Percentiles rank a stretch among this genome's conserved stretches.
Conservation (phyloP, 2,888 invertebrate genomes). For the Rosalia funebris region DNA sequence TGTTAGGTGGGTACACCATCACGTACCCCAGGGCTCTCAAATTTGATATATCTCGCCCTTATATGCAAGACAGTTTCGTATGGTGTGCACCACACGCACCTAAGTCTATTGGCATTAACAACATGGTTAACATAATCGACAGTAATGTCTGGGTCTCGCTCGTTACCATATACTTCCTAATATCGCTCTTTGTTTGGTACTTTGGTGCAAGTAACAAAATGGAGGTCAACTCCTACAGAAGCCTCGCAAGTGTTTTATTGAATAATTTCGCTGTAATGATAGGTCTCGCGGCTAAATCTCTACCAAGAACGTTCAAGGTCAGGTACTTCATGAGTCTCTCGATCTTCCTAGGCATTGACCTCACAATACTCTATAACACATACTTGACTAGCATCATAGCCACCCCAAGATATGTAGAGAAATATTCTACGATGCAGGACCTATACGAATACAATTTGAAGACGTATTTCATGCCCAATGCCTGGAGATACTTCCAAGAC, state of each 20-base stretch:
- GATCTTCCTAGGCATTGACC: constrained; percentile 17
- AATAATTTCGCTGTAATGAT: constrained; percentile 7
- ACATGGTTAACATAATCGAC: constrained; percentile 19
- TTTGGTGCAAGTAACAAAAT: background rate
- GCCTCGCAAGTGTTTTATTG: constrained; percentile 1
- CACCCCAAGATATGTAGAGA: constrained; percentile 17
- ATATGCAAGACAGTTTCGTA: constrained; percentile 18
- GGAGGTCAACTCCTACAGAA: constrained; percentile 25
- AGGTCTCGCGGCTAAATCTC: constrained; percentile 2
- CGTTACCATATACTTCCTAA: constrained; percentile 2
- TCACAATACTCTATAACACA: constrained; percentile 20
- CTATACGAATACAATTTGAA: constrained; percentile 32
- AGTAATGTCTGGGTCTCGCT: background rate
- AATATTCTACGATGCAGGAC: constrained; percentile 25
- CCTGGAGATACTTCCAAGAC: background rate
- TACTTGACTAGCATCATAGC: constrained; percentile 28
- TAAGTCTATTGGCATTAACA: constrained; percentile 12
- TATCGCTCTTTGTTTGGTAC: constrained; percentile 20
- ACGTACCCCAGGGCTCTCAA: background rate
- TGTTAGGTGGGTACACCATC: constrained; percentile 29
- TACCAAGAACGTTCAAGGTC: constrained; percentile 16
- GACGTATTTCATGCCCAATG: constrained; percentile 10
- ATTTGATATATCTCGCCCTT: constrained; percentile 26
- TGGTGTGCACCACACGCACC: constrained; percentile 33
- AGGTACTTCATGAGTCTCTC: constrained; percentile 24